Percentiles rank a stretch among this genome's conserved stretches.
These are phyloP conservation scores for Drosophila trichaetosa DNA, from an alignment of 2,888 invertebrate species.

Conservation along the genomic window DNA sequence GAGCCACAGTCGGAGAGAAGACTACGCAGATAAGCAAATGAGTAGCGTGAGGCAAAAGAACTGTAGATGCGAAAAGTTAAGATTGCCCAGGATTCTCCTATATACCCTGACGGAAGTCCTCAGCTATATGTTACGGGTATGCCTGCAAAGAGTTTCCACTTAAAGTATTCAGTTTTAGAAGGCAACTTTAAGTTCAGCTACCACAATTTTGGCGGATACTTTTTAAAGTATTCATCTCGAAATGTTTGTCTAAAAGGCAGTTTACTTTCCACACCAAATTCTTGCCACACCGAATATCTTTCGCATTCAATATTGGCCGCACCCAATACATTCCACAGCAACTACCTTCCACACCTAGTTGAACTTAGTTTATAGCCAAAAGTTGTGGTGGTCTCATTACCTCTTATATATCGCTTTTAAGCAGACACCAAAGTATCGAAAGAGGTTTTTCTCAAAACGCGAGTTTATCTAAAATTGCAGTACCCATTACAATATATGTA, in stretches of 20 bases:
- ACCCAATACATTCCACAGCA: neutral
- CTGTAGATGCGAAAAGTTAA: slow-evolving; percentile 9
- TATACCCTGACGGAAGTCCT: slow-evolving; percentile 12
- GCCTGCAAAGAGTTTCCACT: neutral
- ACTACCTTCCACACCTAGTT: neutral
- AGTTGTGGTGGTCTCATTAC: neutral
- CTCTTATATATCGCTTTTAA: neutral
- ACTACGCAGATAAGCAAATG: slow-evolving; percentile 40
- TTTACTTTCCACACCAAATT: neutral
- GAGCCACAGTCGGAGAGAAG: slow-evolving; percentile 17
- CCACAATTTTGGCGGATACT: neutral
- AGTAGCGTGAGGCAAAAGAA: slow-evolving; percentile 13
- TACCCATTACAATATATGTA: neutral
- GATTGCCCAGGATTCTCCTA: neutral
- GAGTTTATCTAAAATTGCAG: neutral
- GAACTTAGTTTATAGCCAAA: neutral
- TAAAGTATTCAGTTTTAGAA: neutral
- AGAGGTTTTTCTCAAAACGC: neutral
- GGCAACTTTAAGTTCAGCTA: neutral
- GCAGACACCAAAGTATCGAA: neutral
- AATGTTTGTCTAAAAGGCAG: too few relatives aligned
- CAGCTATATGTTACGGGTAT: neutral
- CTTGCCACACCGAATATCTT: neutral
- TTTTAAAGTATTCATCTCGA: neutral
- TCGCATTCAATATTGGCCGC: neutral